phyloP scores from a whole-genome alignment of 2,888 invertebrate species.

The Cosmia pyralina region DNA sequence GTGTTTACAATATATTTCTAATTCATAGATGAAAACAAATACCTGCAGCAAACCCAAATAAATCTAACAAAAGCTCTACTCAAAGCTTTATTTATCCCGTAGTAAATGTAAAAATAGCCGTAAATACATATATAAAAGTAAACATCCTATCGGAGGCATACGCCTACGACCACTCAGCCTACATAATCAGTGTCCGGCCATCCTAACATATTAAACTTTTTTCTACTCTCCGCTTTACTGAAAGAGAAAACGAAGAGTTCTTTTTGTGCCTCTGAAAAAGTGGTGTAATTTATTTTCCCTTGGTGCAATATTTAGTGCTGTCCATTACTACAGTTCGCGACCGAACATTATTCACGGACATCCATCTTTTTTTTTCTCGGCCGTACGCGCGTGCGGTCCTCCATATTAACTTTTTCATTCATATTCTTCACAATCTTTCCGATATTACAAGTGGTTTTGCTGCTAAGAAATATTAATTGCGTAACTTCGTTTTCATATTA shows the following conservation, averaged over 20 bases:
- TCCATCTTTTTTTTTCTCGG: conserved; percentile 87
- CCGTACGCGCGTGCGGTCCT: conserved; percentile 80
- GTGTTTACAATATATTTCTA: too few relatives aligned
- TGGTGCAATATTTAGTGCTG: conserved; percentile 90
- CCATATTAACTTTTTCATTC: conserved; percentile 88
- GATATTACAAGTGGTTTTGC: conserved; percentile 76
- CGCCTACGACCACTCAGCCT: conserved; percentile 55
- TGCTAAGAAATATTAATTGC: conserved; percentile 65
- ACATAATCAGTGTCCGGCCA: conserved; percentile 68
- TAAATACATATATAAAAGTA: conserved; percentile 50
- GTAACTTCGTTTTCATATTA: conserved; percentile 50
- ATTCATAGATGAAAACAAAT: not conserved
- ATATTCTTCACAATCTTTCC: conserved; percentile 78
- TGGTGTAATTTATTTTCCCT: conserved; percentile 89
- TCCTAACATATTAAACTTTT: conserved; percentile 86
- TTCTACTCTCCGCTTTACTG: conserved; percentile 78
- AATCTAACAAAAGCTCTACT: conserved; percentile 3
- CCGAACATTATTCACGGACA: conserved; percentile 89
- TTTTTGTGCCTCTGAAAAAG: conserved; percentile 89
- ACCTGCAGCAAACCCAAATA: not conserved
- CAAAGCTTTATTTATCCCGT: conserved; percentile 10
- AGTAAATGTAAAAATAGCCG: conserved; percentile 54
- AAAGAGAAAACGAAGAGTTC: conserved; percentile 86
- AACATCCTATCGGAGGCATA: conserved; percentile 48
- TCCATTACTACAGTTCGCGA: conserved; percentile 90